phyloP scores from a whole-genome alignment of 2,888 invertebrate species.

The Eucera pruinosa region DNA sequence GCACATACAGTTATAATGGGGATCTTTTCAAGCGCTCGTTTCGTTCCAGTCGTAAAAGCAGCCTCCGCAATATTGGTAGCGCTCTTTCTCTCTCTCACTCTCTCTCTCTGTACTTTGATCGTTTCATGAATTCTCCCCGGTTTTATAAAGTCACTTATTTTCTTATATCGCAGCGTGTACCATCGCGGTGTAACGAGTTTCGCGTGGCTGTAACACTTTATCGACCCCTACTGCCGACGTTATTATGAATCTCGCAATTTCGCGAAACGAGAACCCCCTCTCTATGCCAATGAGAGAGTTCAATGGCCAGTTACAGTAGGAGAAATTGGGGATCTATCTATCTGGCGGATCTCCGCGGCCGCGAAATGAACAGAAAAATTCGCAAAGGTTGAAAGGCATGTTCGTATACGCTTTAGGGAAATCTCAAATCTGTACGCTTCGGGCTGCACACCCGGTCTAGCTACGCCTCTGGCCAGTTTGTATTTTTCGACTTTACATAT shows the following conservation, averaged over 20 bases:
- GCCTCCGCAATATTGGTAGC: constrained; percentile 23
- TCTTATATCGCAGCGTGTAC: constrained; percentile 31
- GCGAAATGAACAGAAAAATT: neutral
- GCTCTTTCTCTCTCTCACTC: neutral
- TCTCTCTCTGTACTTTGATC: constrained; percentile 33
- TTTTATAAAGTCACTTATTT: constrained; percentile 57
- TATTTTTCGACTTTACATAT: constrained; percentile 73
- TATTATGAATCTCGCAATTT: constrained; percentile 33
- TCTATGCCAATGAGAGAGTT: neutral
- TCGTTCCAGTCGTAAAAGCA: constrained; percentile 17
- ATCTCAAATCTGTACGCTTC: constrained; percentile 61
- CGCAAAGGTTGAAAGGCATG: constrained; percentile 21
- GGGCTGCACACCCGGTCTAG: constrained; percentile 64
- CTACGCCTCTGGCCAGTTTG: constrained; percentile 68
- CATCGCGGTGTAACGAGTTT: constrained; percentile 30
- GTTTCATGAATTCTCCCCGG: constrained; percentile 25
- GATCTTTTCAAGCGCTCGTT: constrained; percentile 41
- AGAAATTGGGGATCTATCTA: constrained; percentile 1
- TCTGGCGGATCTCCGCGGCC: constrained; percentile 15
- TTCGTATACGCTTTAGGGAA: constrained; percentile 67
- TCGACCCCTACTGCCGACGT: constrained; percentile 39
- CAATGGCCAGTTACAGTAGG: constrained; percentile 1
- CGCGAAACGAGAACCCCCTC: constrained; percentile 35
- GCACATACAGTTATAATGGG: too few relatives aligned
- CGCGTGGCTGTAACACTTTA: constrained; percentile 31